Evolutionary conservation across 1,140 invertebrate genomes (phyloP), one percentile per base, ranked within the genome.

Genomic region (Eriosoma lanigerum): DNA sequence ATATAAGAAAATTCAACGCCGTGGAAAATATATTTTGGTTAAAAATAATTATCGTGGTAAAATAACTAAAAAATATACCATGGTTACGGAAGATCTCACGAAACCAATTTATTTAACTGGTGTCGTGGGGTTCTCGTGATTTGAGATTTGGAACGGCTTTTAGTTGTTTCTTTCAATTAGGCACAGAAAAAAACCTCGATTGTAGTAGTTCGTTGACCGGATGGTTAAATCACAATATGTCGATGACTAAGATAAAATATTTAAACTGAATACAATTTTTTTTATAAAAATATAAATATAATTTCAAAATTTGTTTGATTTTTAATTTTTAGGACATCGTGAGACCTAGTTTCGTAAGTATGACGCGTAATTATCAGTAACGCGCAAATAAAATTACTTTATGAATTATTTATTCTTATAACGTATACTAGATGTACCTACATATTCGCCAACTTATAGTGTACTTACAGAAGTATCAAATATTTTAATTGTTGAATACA

Each of bases 141-240:
- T 70, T 70, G 24, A 46, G 44, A 70, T 70, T 70, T 48, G 66
- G 44, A 48, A 70, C 66, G 66, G 66, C 66, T 48, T 70, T 48
- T 48, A 48, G 66, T 70, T 26, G 44, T 70, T 70, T 70, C 38
- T 48, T 66, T 46, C 66, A 38, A 15, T 12, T 24, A 48, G 66
- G 21, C 24, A 48, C 17, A 70, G 48, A 70, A 46, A 70, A 70
- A 68, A 48, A 17, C 44, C 38, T 48, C 38, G 44, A 70, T 26
- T 15, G 60, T n/a, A 50, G n/a, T 26, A 56, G 52, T 75, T 75
- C 72, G 52, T 29, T 75, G 72, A 56, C 72, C 72, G 72, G 52
- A 17, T 73, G 29, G 72, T 38, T 13, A 26, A 19, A 24, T 48
- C 44, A 21, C 48, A 13, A 66, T 13, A 46, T 70, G 38, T 24